Evolutionary conservation across 2,797 vertebrate genomes (phyloP).

Genomic region (Pipistrellus kuhlii): DNA sequence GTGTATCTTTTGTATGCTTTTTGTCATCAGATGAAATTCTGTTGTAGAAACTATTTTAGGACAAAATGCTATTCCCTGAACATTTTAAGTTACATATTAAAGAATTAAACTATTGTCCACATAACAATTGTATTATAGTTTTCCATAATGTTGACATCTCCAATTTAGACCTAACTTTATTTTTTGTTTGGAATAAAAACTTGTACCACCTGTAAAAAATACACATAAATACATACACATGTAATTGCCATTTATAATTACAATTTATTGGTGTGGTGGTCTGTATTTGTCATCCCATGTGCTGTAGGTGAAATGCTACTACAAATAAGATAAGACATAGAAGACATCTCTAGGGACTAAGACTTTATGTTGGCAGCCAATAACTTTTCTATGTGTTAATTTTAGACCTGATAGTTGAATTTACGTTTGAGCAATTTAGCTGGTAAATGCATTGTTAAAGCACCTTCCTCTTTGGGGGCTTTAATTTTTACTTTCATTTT

Average conservation of each 20-base stretch:
- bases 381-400: constrained; percentile 73
- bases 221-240: not conserved
- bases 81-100: constrained; percentile 57
- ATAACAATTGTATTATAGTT: constrained; percentile 12
- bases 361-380: constrained; percentile 53
- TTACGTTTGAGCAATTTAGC: constrained; percentile 79
- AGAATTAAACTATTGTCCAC: constrained; percentile 46
- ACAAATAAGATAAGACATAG: constrained; percentile 36
- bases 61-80: constrained; percentile 23
- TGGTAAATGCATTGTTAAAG: constrained; percentile 79
- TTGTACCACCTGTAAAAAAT: not conserved
- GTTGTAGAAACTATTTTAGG: constrained; percentile 57
- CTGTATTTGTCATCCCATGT: constrained; percentile 23
- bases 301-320: constrained; percentile 60
- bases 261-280: constrained; percentile 12
- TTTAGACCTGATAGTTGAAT: constrained; percentile 81
- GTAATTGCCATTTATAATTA: constrained; percentile 44
- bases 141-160: constrained; percentile 28
- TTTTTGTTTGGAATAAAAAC: constrained; percentile 64
- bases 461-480: constrained; percentile 76
- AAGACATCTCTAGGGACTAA: constrained; percentile 59
- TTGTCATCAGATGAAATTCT: constrained; percentile 53
- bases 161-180: constrained; percentile 43
- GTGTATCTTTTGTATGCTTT: constrained; percentile 20
- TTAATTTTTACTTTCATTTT: constrained; percentile 80